Evolutionary conservation across 1,140 invertebrate species (phyloP), one percentile per base, ranked within the genome.

Genomic region (Fopius arisanus): DNA sequence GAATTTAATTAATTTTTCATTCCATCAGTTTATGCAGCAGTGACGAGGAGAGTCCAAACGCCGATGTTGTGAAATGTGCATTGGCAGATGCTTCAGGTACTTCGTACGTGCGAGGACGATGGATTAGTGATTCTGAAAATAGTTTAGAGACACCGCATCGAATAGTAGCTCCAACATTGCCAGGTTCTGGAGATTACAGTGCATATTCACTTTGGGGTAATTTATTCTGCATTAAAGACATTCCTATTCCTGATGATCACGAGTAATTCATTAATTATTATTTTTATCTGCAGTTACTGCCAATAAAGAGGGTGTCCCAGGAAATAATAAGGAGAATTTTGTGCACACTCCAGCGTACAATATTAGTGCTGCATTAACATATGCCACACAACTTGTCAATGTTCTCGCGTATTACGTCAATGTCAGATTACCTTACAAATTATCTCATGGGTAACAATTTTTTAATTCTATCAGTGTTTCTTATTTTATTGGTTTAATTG

Each of bases 361-460:
- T 71, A 94, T 95, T 65, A 91, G 91, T 81, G 94, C 94, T 40
- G 95, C 93, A 59, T 89, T 96, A 31, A 92, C 92, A 62, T 95
- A 96, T 83, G 92, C 92, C 16, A 92, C 94, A 70, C 95, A 97
- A 88, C 87, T 96, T 74, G 90, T 94, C n/a, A 92, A 92, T 82
- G 89, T 95, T 76, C 85, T 96, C 67, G 92, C 94, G 31, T 94
- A 92, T 87, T 93, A 93, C 82, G 88, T 96, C 41, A 93, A 95
- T 86, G 89, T 94, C 62, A 88, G 91, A 79, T 86, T 96, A 80
- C 95, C 95, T 33, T 92, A 93, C 78, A 92, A 92, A 85, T 88
- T 95, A 77, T 88, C 90, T 73, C 95, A 94, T 83, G 93, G 92
- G 94, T 95, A 76, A 75, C 74, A 78, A 66, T 48, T 48, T 37